Evolutionary conservation across 2,888 invertebrate genomes (phyloP), one percentile per base, ranked within the genome.

Genomic region (Macaria liturata): DNA sequence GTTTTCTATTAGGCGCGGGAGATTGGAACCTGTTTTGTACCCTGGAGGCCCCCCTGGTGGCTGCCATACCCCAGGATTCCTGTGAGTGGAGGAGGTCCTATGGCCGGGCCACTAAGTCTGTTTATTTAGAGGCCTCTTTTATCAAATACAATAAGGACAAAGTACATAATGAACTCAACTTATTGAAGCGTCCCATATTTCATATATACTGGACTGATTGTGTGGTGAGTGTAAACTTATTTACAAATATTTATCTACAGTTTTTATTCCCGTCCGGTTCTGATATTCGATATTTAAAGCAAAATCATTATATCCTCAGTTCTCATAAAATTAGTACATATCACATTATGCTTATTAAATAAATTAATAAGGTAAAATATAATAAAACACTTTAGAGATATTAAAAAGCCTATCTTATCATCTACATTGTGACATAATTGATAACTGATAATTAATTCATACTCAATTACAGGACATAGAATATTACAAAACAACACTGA

Each of bases 171-270:
- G 95, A 95, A 80, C 95, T 95, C 86, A 96, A 95, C 77, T 93
- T 98, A 48, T 92, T 98, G 61, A 96, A 97, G 69, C 96, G 97
- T 72, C 97, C 98, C 8, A 95, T 98, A 81, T 95, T 99, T 78
- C 98, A 99, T 83, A 96, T 97, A 59, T 99, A 96, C 85, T 98
- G 98, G 95, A 98, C 97, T 31, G 98, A 98, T 82, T 98, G 98
- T 93, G 94, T 94, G 82, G 98, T 98, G 93, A 92, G 94, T 91
- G 67, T 5, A 51, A 20, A 8, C 46, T 32, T 4, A 49, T 46
- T 39, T 55, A 48, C 20, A 20, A 20, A 20, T 20, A 20, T 20
- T 20, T 20, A 20, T 20, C 20, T 20, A 20, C 20, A 20, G 20
- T 20, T 20, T 20, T 20, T 20, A 20, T 20, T 20, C 20, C 20